Evolutionary conservation across 1,140 invertebrate species (phyloP), one percentile per base, ranked within the genome.

Genomic region (Cheumatopsyche charites): DNA sequence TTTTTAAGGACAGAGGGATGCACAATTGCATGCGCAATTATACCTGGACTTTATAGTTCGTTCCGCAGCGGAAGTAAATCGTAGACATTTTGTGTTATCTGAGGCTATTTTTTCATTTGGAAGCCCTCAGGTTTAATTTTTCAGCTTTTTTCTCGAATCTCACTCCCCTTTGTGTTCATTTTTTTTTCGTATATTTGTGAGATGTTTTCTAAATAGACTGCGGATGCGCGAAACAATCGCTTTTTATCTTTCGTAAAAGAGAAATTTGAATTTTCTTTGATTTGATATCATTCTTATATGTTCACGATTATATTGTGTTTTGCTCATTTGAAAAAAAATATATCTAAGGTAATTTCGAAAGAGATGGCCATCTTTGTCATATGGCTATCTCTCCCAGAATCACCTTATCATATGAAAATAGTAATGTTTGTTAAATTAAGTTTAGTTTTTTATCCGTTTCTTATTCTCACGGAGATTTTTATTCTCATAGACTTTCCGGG

Each of bases 61-160:
- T 58, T 58, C 23, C 19, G 29, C 36, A 71, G 62, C 74, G 74
- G 74, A 75, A 75, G 74, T 75, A 75, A 75, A 75, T 75, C 74
- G 70, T 75, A 75, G 67, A 73, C 73, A 72, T 72, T 71, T 61
- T 63, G n/a, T n/a, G 23, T 23, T 36, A 55, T 17, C 13, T 15
- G 42, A 73, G 67, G 23, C 13, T 19, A 23, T 25, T 58, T 58
- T 58, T 58, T 36, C 3, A 4, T 4, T 23, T 58, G 7, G 23
- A 58, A 1, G 12, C 25, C 11, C 19, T 58, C 25, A 12, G 12
- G 17, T 23, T 58, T 58, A 58, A 36, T 36, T 36, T 25, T 70
- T 15, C n/a, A 65, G 15, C 71, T 74, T 74, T 71, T 71, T 45
- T 67, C 21, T 19, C 21, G 19, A 29, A 1, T 19, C 21, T 68